A percentile compares a stretch with the other conserved stretches of the same genome.
Evolutionary conservation across 2,113 vertebrate genomes (phyloP).

Genomic region (Gymnorhina tibicen): DNA sequence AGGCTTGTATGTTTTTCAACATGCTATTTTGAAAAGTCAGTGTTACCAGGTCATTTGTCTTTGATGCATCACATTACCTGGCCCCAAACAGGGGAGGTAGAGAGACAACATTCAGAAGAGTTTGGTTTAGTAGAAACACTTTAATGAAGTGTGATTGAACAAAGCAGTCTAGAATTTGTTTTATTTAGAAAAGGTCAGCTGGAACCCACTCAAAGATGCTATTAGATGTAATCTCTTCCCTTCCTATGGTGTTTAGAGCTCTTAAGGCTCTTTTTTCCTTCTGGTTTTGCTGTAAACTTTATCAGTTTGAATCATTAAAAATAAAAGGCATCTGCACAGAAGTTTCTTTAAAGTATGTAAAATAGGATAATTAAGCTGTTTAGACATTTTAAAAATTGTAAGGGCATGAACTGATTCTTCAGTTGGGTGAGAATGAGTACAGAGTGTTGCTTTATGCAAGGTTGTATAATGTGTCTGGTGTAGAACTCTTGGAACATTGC

Average conservation of each 20-base stretch:
- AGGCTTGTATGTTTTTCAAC: not conserved
- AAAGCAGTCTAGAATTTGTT: not conserved
- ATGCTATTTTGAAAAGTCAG: not conserved
- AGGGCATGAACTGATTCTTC: not conserved
- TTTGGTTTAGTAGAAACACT: not conserved
- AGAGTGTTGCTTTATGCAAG: not conserved
- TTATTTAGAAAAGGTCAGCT: not conserved
- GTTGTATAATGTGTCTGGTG: not conserved
- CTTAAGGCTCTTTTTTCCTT: not conserved
- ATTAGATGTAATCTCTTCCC: not conserved
- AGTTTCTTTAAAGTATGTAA: not conserved
- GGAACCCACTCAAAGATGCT: not conserved
- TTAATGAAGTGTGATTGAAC: not conserved
- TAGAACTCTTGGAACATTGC: not conserved
- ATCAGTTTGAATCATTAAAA: not conserved
- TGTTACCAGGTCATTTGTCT: not conserved
- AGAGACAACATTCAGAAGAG: not conserved
- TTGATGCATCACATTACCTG: not conserved
- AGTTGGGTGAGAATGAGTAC: not conserved
- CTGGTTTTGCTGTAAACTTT: not conserved
- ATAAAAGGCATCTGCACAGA: not conserved
- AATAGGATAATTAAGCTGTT: not conserved
- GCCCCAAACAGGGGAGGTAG: not conserved
- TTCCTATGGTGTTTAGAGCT: not conserved
- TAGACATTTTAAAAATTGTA: not conserved